Base-by-base conservation (phyloP, 2,888 invertebrate genomes). In the Caenorhabditis virilis region DNA sequence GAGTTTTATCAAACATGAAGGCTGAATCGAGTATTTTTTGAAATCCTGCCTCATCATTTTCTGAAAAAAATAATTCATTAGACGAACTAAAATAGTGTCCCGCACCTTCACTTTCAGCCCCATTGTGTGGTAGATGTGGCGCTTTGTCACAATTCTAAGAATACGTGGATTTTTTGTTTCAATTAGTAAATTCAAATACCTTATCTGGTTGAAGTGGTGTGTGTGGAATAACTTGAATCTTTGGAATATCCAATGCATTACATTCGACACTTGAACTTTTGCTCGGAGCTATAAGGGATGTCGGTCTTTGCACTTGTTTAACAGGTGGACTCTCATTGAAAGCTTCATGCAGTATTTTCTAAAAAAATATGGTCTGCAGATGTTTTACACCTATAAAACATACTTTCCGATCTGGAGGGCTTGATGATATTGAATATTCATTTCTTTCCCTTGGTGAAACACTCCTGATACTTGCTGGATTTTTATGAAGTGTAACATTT, bases 401-500 rank as follows among this genome's bases (percentile, higher is more conserved):
- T 48, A 63, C 63, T 22, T 57, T 63, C 7, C 58, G 57, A 22
- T 63, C 57, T 38, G 16, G 20, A 9, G 16, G 16, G 38, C 38
- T 3, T 20, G 38, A 20, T 11, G 38, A 38, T 38, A 20, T 18
- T 18, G 38, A 38, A 7, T 38, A 18, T 20, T 20, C 23, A 42
- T 23, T 22, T 53, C 25, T 48, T 52, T 57, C 56, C 16, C 72
- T 50, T 2, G 80, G 80, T 7, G 80, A 80, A 15, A 80, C 78
- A 43, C 79, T 80, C 7, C 80, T 72, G 50, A 80, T 80, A 52
- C 80, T 88, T 16, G 89, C 89, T 16, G 93, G 91, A 82, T 92
- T 92, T 85, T 90, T 92, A 68, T 91, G 89, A 36, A 95, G 86
- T 0, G 92, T 91, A 2, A 90, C 89, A 84, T 95, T 95, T 0